A percentile compares a stretch with the other conserved stretches of the same genome.
These are phyloP conservation scores for Tolypeutes matacus DNA, from an alignment of 2,797 vertebrate genomes.

Conservation along the genomic window DNA sequence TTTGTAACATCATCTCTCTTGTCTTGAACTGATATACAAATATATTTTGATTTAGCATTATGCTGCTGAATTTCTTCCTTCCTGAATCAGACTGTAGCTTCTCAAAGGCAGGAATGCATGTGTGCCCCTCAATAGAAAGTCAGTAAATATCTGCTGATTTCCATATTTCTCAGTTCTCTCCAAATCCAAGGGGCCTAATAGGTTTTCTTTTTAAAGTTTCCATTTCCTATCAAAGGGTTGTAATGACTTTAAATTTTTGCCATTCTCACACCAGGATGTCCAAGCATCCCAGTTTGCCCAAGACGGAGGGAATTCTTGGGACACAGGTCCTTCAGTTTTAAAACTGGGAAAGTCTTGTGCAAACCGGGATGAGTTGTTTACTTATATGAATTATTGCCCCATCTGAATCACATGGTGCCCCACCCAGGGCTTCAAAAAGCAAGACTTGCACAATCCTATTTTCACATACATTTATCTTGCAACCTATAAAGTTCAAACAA, in stretches of 20 bases:
- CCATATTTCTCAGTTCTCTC: neutral
- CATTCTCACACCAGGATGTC: neutral
- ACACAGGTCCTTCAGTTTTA: neutral
- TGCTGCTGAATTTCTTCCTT: neutral
- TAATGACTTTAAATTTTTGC: slow-evolving; percentile 30
- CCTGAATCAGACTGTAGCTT: neutral
- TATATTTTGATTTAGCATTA: neutral
- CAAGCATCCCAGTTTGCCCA: neutral
- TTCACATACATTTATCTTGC: slow-evolving; percentile 36
- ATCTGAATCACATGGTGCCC: neutral
- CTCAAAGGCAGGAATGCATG: neutral
- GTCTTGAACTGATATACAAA: neutral
- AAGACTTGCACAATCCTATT: neutral
- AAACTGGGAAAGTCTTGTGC: neutral
- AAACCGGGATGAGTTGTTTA: neutral
- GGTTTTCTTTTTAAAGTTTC: slow-evolving; percentile 31
- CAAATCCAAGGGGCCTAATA: neutral
- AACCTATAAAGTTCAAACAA: slow-evolving; percentile 56
- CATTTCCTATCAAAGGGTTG: neutral
- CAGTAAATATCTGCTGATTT: slow-evolving; percentile 3
- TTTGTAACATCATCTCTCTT: neutral
- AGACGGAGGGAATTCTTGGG: neutral
- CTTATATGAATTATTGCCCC: neutral
- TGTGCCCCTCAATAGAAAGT: neutral
- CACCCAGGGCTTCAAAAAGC: slow-evolving; percentile 15